Evolutionary conservation across 2,113 vertebrate species (phyloP).

Genomic region (Eptesicus fuscus): DNA sequence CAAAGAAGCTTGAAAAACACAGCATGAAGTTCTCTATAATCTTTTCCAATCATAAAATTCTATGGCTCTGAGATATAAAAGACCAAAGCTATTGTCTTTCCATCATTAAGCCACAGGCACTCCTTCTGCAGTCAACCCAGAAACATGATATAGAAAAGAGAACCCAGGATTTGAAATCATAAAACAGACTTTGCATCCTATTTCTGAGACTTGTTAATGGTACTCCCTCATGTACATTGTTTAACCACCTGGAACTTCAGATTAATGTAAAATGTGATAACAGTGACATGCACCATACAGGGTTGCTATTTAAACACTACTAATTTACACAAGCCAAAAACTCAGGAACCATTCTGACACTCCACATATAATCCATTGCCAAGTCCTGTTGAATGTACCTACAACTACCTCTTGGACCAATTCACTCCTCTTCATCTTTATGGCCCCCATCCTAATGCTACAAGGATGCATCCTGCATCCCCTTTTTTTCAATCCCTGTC

Average conservation of each 20-base stretch:
- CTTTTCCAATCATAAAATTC: neutral
- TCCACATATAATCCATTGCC: neutral
- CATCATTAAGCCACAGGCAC: neutral
- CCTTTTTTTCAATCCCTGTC: neutral
- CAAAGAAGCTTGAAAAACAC: conserved; percentile 34
- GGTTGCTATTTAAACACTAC: neutral
- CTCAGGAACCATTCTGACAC: neutral
- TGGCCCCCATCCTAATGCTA: neutral
- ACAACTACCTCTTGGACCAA: neutral
- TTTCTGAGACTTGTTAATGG: neutral
- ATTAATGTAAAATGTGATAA: neutral
- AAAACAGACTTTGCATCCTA: neutral
- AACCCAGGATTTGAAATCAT: neutral
- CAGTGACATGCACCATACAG: neutral
- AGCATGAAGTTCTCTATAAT: neutral
- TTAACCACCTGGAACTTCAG: neutral
- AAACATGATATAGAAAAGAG: neutral
- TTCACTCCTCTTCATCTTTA: neutral
- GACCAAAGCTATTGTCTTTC: neutral
- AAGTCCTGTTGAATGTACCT: neutral
- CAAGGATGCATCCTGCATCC: neutral
- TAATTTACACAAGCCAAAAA: neutral
- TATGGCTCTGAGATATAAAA: neutral
- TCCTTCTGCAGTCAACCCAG: neutral
- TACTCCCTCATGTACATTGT: neutral